Evolutionary conservation across 2,888 invertebrate genomes (phyloP), one percentile per base, ranked within the genome.

Genomic region (Noctua comes): DNA sequence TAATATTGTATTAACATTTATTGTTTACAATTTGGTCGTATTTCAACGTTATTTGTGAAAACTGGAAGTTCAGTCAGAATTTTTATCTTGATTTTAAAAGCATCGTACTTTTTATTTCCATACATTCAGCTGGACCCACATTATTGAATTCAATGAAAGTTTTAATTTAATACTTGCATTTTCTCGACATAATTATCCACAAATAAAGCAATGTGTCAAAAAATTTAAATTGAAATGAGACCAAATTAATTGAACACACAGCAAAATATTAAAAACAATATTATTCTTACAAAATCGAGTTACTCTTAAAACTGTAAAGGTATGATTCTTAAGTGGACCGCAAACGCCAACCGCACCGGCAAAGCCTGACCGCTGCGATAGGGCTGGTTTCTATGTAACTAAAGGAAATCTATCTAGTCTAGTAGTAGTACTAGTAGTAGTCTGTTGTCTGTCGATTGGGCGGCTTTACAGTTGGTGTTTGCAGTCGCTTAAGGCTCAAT

Each of bases 171-270:
- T 57, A 57, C n/a, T 57, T 57, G 57, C n/a, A 57, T 13, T 13
- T 13, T n/a, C 57, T n/a, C 11, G 18, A 71, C 6, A 51, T 40
- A 51, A 8, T 51, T 21, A 69, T 24, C 21, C 27, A 27, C 3
- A 21, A 16, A 36, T 21, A 21, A 36, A 27, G 10, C 3, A 46
- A 73, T 46, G 6, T 59, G 1, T n/a, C 5, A 4, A 18, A 1
- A 46, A 8, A 43, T 13, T n/a, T 4, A 27, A 6, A 59, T 40
- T 10, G 0, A 79, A 82, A 85, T 72, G 1, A 69, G 80, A 68
- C 54, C 83, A 77, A 83, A 80, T 43, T 69, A 64, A 36, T 46
- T 21, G 46, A 85, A 72, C 27, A n/a, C 48, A 72, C 80, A 85
- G 82, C 85, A 80, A 72, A 48, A 43, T 36, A 31, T 3, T 2